phyloP scores from a whole-genome alignment of 2,888 invertebrate genomes.

The Acanthococcus lagerstroemiae region DNA sequence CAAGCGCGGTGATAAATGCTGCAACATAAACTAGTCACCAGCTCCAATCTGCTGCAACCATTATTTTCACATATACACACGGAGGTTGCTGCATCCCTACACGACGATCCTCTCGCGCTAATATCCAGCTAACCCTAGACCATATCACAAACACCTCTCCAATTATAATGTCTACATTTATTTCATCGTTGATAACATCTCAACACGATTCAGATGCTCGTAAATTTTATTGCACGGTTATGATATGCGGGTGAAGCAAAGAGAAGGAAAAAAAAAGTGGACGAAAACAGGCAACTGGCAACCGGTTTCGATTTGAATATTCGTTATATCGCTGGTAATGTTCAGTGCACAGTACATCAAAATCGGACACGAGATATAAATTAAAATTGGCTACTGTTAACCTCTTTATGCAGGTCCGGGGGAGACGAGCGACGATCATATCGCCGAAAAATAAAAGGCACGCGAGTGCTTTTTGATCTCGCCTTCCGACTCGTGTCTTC shows the following conservation, averaged over 20 bases:
- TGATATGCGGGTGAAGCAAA: slow-evolving; percentile 20
- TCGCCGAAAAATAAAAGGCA: too few species aligned
- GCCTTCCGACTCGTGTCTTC: too few species aligned
- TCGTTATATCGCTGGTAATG: too few species aligned
- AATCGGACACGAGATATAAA: too few species aligned
- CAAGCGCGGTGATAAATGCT: slow-evolving; percentile 21
- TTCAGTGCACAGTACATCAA: too few species aligned
- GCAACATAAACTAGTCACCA: slow-evolving; percentile 26
- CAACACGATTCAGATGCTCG: slow-evolving; percentile 25
- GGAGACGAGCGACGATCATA: too few species aligned
- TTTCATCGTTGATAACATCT: slow-evolving; percentile 14
- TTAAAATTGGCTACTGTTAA: too few species aligned
- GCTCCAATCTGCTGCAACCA: background rate
- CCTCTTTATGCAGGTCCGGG: too few species aligned
- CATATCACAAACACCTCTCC: slow-evolving; percentile 24
- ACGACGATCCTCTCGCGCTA: background rate
- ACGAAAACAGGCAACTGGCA: too few species aligned
- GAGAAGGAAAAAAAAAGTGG: background rate
- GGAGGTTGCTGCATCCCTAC: background rate
- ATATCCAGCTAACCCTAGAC: background rate
- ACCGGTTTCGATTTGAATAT: too few species aligned
- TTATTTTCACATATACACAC: background rate
- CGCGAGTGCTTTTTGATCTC: too few species aligned
- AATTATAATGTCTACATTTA: slow-evolving; percentile 29
- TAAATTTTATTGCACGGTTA: slow-evolving; percentile 21